Conservation (phyloP, 2,797 vertebrate genomes). For the Sebastes vulpes region DNA sequence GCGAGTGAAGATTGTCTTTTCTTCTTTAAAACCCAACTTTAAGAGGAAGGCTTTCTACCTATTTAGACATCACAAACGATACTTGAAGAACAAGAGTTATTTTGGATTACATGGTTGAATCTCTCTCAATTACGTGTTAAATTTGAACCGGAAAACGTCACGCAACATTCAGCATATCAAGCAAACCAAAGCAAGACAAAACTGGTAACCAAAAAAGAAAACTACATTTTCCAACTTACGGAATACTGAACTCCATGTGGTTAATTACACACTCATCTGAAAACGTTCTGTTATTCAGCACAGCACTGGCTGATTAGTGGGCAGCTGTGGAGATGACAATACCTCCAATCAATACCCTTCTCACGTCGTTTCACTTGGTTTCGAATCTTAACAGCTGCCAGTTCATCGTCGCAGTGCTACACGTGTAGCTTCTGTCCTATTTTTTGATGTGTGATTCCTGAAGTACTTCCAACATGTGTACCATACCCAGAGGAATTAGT, state of each 20-base stretch:
- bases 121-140: not conserved
- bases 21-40: not conserved
- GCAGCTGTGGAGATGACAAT: slow-evolving; percentile 39
- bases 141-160: not conserved
- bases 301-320: slow-evolving; percentile 26
- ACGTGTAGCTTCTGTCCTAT: not conserved
- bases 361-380: not conserved
- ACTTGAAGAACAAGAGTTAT: not conserved
- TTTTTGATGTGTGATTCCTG: not conserved
- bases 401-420: not conserved
- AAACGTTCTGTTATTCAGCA: not conserved
- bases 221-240: not conserved
- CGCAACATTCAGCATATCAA: no score
- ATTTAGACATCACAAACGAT: not conserved
- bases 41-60: not conserved
- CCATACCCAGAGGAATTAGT: not conserved
- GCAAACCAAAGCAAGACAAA: not conserved
- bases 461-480: not conserved
- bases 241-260: not conserved
- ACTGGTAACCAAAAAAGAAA: not conserved
- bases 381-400: slow-evolving; percentile 35
- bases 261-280: slow-evolving; percentile 16
- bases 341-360: slow-evolving; percentile 23
- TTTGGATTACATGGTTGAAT: not conserved
- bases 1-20: not conserved